Evolutionary conservation across 1,140 invertebrate genomes (phyloP), one percentile per base, ranked within the genome.

Genomic region (Octopus sinensis): DNA sequence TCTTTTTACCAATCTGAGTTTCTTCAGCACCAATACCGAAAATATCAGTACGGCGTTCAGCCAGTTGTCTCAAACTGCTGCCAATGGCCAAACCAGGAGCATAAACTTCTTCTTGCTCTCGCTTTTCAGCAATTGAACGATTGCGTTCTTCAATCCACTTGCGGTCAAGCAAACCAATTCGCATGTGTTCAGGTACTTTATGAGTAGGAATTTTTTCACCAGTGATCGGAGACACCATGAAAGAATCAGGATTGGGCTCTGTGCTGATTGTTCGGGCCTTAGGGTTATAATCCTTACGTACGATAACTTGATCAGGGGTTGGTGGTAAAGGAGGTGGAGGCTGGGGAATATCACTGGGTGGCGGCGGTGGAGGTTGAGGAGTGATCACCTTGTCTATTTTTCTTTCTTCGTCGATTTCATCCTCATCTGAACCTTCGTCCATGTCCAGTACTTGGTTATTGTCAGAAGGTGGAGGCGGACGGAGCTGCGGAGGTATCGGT

Each of bases 11-110:
- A 90, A 99, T 99, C 4, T 96, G 96, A 0, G 98, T 98, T 93
- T 99, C 98, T 90, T 99, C 97, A 71, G 87, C 89, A 83, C 98
- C 98, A 81, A 96, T 95, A 92, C 98, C 98, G 90, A 99, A 99
- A 91, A 99, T 99, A 93, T 99, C 98, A 4, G 98, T 99, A 95
- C 98, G 96, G 85, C 98, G 93, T 88, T 99, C 98, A 0, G 98
- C 98, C 84, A 99, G 92, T 87, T 97, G 94, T 89, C 98, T 98
- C 86, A 99, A 93, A 89, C 96, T 98, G 12, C 95, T 96, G 85
- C 98, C 96, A 86, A 99, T 99, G 30, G 96, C 96, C 51, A 96
- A 94, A 43, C 96, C 93, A 54, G 88, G 82, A 30, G 89, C 96
- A 89, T 95, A 97, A 0, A 96, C 95, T 71, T 95, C 94, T 86